Evolutionary conservation across 35 echinoderm and acorn worm genomes (phyloP).

Genomic region (Heliocidaris tuberculata): DNA sequence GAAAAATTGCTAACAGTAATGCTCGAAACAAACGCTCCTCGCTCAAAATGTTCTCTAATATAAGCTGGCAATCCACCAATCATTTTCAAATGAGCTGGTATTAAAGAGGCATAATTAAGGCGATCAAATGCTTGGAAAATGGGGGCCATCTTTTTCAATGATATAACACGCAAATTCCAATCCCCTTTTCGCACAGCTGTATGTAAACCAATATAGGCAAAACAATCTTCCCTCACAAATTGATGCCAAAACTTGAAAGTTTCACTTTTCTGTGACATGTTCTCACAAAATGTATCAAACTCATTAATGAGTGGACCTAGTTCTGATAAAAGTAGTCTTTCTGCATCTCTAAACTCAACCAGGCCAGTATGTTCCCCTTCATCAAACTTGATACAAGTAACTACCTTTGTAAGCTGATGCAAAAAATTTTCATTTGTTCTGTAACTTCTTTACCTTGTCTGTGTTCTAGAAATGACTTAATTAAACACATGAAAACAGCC

Average conservation of each 20-base stretch:
- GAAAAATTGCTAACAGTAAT: constrained; percentile 40
- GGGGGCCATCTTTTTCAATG: constrained; percentile 42
- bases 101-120: constrained; percentile 33
- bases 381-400: constrained; percentile 24
- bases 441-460: constrained; percentile 36
- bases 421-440: constrained; percentile 14
- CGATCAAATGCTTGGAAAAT: constrained; percentile 45
- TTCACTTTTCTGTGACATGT: constrained; percentile 47
- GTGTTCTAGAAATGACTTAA: constrained; percentile 30
- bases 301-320: not conserved
- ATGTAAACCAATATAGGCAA: constrained; percentile 47
- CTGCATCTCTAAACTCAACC: not conserved
- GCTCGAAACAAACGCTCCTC: constrained; percentile 39
- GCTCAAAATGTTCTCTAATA: constrained; percentile 45
- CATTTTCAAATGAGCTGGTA: constrained; percentile 41
- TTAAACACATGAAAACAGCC: constrained; percentile 18
- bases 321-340: not conserved
- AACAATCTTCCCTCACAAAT: constrained; percentile 44
- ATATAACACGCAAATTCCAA: constrained; percentile 37
- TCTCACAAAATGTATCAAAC: constrained; percentile 34
- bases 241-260: constrained; percentile 52
- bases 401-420: constrained; percentile 7
- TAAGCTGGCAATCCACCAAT: constrained; percentile 27
- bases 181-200: constrained; percentile 48
- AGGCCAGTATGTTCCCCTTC: constrained; percentile 42